Evolutionary conservation across 2,113 vertebrate species (phyloP).

Genomic region (Cinclus cinclus): DNA sequence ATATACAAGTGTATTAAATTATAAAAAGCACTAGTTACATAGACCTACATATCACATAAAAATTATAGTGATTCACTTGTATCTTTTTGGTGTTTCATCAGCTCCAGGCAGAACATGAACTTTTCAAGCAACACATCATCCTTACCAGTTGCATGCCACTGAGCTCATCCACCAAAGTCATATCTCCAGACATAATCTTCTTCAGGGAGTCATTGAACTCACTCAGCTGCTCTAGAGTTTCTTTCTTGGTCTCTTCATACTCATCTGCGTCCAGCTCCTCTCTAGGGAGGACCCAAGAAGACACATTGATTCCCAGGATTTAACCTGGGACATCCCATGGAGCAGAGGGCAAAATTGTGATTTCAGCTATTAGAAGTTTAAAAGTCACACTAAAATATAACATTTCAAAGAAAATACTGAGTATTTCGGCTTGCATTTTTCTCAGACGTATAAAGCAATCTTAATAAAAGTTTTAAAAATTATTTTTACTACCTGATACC

Average conservation of each 20-base stretch:
- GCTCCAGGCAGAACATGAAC: not conserved
- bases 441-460: not conserved
- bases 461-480: not conserved
- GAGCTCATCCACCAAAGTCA: slow-evolving; percentile 95
- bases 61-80: not conserved
- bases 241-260: slow-evolving; percentile 96
- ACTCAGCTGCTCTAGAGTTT: slow-evolving; percentile 93
- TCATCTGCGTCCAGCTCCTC: slow-evolving; percentile 94
- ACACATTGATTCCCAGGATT: not conserved
- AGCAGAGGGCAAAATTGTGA: not conserved
- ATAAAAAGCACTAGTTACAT: not conserved
- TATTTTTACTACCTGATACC: not conserved
- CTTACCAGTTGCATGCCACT: slow-evolving; percentile 96
- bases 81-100: not conserved
- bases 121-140: not conserved
- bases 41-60: not conserved
- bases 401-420: not conserved
- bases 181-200: slow-evolving; percentile 96
- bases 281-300: slow-evolving; percentile 64
- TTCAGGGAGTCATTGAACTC: slow-evolving; percentile 95
- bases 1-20: not conserved
- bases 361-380: not conserved
- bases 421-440: not conserved
- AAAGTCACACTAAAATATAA: not conserved
- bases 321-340: not conserved